Percentiles rank a stretch among this genome's conserved stretches.
These are phyloP conservation scores for Cygnus olor DNA, from an alignment of 2,797 vertebrate genomes.

Conservation along the genomic window DNA sequence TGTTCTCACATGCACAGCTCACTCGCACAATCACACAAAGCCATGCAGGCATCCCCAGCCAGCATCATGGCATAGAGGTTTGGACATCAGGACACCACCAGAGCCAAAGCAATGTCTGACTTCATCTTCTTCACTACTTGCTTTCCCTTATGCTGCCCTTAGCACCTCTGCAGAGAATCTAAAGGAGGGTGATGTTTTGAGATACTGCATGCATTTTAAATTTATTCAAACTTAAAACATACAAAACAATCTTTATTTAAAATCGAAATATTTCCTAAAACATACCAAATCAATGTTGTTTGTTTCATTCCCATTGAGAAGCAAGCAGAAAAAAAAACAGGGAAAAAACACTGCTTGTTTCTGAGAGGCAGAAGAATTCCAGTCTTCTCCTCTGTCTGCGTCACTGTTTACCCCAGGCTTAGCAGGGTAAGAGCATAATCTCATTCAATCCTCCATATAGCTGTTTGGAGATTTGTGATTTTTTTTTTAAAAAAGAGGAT, in stretches of 20 bases:
- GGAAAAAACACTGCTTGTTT: background rate
- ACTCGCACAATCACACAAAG: background rate
- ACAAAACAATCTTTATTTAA: too few relatives aligned
- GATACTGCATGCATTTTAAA: background rate
- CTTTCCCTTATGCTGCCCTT: background rate
- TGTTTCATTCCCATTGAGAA: background rate
- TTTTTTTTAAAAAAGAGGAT: background rate
- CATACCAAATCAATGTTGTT: background rate
- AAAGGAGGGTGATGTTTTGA: background rate
- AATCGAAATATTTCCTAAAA: background rate
- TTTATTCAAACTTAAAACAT: background rate
- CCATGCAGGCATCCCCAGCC: background rate
- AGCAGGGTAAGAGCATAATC: background rate
- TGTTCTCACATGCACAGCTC: background rate
- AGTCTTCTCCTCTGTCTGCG: background rate
- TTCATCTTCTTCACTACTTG: background rate
- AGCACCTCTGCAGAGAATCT: background rate
- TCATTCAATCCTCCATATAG: background rate
- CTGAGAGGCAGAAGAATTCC: background rate
- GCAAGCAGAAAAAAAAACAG: fast-evolving
- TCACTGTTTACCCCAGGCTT: fast-evolving
- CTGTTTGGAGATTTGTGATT: background rate
- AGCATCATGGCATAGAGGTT: fast-evolving
- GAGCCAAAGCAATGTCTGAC: background rate
- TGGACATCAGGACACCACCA: fast-evolving